Evolutionary conservation across 2,113 vertebrate genomes (phyloP).

Genomic region (Rhineura floridana): DNA sequence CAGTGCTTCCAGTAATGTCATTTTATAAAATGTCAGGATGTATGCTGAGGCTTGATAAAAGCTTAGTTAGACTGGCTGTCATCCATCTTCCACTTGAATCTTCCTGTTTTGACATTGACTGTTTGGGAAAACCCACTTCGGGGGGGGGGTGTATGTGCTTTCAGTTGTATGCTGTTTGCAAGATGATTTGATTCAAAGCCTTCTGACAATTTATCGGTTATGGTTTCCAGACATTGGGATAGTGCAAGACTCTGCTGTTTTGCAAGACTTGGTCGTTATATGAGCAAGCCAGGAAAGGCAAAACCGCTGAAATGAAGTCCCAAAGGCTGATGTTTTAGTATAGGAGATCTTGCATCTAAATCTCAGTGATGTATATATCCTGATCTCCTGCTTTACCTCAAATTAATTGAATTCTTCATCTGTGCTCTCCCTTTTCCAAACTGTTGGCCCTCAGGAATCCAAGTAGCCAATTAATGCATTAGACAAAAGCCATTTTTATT

Average conservation of each 20-base stretch:
- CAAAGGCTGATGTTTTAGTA: neutral
- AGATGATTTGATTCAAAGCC: neutral
- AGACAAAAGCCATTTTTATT: neutral
- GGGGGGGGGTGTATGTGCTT: no score
- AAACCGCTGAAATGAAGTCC: neutral
- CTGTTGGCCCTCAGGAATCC: neutral
- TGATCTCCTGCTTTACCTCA: neutral
- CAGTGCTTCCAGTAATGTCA: constrained; percentile 3
- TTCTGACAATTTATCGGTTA: neutral
- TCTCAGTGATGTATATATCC: neutral
- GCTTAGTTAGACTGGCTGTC: constrained; percentile 52
- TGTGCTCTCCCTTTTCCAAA: neutral
- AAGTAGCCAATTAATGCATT: neutral
- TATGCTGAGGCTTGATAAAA: constrained; percentile 52
- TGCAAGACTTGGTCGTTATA: neutral
- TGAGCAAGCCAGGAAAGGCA: neutral
- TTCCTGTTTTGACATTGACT: constrained; percentile 61
- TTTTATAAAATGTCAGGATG: constrained; percentile 52
- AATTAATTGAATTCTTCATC: neutral
- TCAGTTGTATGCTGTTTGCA: constrained; percentile 7
- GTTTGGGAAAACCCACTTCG: constrained; percentile 55
- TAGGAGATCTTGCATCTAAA: neutral
- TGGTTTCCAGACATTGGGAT: neutral
- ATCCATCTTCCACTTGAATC: constrained; percentile 66
- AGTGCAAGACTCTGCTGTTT: neutral